Percentiles rank a stretch among this genome's conserved stretches.
phyloP scores from a whole-genome alignment of 2,797 vertebrate genomes.

The Rhodeus uyekii region DNA sequence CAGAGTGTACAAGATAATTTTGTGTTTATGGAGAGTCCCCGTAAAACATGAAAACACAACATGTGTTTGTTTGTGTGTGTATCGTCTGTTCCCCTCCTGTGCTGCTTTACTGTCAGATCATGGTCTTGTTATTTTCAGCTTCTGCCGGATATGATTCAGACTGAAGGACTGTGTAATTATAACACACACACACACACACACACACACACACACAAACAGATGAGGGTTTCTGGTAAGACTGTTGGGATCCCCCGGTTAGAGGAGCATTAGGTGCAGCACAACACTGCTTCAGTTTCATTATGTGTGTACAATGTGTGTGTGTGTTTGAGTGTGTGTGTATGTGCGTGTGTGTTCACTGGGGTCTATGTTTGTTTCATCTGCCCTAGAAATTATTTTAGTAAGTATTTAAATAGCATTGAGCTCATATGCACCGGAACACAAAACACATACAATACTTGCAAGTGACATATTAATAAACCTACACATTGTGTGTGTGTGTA shows the following conservation, averaged over 20 bases:
- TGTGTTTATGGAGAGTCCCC: no score
- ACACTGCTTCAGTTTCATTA: conserved; percentile 40
- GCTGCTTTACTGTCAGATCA: conserved; percentile 73
- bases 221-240: conserved; percentile 71
- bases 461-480: background rate
- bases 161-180: conserved; percentile 76
- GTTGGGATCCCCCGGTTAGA: conserved; percentile 62
- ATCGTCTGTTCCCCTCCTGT: conserved; percentile 60
- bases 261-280: conserved; percentile 33
- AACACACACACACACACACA: conserved; percentile 31
- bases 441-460: background rate
- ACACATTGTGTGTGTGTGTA: background rate
- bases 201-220: conserved; percentile 31
- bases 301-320: conserved; percentile 50
- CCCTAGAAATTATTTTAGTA: background rate
- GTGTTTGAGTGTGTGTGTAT: conserved; percentile 42
- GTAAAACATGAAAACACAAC: no score
- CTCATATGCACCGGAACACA: background rate
- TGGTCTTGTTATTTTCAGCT: conserved; percentile 81
- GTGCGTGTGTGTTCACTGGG: background rate
- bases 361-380: conserved; percentile 25
- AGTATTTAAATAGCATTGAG: background rate
- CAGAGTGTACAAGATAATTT: no score
- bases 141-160: conserved; percentile 82
- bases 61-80: conserved; percentile 46